Percentiles rank a stretch among this genome's conserved stretches.
Conservation (phyloP, 2,797 vertebrate species). For the Amblyopsis hoosieri region DNA sequence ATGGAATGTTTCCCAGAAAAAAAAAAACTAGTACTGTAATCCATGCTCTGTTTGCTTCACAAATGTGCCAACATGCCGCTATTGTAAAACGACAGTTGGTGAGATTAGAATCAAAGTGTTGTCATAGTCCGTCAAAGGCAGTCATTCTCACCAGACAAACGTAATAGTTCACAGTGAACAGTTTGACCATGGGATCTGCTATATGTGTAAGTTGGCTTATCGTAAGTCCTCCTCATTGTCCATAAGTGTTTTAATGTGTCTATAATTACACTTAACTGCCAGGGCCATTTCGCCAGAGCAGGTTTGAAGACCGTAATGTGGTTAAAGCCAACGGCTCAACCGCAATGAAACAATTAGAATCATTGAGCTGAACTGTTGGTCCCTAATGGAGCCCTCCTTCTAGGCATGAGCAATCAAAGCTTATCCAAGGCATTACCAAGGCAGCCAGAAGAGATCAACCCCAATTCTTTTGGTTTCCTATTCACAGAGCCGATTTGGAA, state of each 20-base stretch:
- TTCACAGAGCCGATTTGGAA: conserved; percentile 9
- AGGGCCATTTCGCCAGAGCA: conserved; percentile 56
- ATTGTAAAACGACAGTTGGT: too few species aligned
- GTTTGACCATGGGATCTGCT: too few species aligned
- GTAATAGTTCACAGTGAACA: too few species aligned
- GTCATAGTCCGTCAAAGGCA: too few species aligned
- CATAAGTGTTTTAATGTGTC: conserved; percentile 69
- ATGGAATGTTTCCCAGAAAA: too few species aligned
- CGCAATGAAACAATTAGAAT: conserved; percentile 75
- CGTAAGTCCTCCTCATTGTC: conserved; percentile 54
- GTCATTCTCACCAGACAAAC: too few species aligned
- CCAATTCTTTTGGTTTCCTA: conserved; percentile 17
- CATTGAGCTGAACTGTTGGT: conserved; percentile 59
- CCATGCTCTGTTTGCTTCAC: background rate
- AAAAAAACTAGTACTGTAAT: too few species aligned
- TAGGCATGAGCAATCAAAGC: conserved; percentile 64
- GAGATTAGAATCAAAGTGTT: too few species aligned
- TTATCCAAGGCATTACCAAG: conserved; percentile 55
- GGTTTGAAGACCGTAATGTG: conserved; percentile 60
- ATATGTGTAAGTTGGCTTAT: conserved; percentile 57
- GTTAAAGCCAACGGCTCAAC: conserved; percentile 63
- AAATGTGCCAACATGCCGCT: background rate
- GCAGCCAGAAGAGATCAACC: conserved; percentile 34
- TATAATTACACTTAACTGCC: conserved; percentile 71
- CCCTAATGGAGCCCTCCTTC: conserved; percentile 55